Conservation (phyloP, 2,797 vertebrate genomes). For the Dendrocincla tyrannina region DNA sequence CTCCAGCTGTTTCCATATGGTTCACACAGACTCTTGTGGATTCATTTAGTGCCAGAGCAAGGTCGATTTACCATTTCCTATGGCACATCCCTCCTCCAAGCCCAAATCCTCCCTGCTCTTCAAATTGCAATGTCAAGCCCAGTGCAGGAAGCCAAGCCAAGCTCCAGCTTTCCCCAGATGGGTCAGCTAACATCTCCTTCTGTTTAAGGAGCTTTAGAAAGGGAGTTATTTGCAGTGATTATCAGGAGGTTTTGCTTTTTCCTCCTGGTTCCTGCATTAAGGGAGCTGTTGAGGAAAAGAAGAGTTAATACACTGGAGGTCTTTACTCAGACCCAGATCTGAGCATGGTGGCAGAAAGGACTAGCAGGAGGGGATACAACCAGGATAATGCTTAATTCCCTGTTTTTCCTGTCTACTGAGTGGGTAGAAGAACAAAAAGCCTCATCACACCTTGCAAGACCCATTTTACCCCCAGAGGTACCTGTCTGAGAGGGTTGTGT, state of each 20-base stretch:
- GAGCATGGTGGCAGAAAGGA: not conserved
- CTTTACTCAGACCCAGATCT: not conserved
- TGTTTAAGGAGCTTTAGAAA: not conserved
- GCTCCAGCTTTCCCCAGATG: not conserved
- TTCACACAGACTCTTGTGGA: not conserved
- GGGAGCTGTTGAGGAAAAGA: not conserved
- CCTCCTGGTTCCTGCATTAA: not conserved
- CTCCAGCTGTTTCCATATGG: not conserved
- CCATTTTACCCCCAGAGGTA: not conserved
- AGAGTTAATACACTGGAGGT: not conserved
- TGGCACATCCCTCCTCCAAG: not conserved
- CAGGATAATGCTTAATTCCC: not conserved
- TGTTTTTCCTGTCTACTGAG: accelerated
- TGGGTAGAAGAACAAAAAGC: not conserved
- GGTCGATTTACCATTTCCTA: not conserved
- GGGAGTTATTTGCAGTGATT: not conserved
- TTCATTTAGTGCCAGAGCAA: not conserved
- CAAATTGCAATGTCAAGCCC: not conserved
- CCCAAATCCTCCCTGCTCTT: not conserved
- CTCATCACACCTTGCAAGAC: not conserved
- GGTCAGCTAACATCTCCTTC: not conserved
- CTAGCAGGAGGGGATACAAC: too few species aligned
- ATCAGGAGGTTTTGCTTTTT: not conserved
- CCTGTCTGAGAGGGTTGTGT: not conserved
- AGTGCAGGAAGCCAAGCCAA: not conserved